These are phyloP conservation scores for Metaphire vulgaris DNA, from an alignment of 1,140 invertebrate species.

Conservation along the genomic window DNA sequence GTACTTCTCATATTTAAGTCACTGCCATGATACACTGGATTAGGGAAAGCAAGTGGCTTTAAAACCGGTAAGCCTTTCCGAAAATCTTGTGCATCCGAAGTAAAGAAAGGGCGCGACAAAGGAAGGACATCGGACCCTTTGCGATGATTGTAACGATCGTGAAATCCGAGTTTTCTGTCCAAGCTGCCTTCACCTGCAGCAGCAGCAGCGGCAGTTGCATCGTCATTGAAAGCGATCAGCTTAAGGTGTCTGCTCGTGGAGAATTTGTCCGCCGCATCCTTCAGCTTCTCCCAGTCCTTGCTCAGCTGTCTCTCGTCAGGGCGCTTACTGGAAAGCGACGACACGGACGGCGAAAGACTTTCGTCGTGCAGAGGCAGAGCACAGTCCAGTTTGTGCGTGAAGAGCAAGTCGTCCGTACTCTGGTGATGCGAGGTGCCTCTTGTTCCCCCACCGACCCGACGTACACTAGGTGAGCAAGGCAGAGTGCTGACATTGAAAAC, in stretches of 20 bases:
- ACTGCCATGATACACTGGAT: background rate
- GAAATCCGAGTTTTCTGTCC: background rate
- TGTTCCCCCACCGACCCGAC: background rate
- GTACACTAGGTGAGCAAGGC: background rate
- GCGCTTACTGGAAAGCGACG: background rate
- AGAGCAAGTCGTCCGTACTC: background rate
- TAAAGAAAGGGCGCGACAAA: background rate
- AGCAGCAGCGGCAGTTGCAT: background rate
- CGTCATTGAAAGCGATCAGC: background rate
- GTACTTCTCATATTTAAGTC: background rate
- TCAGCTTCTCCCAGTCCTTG: background rate
- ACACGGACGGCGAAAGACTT: background rate
- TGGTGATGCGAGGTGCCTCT: background rate
- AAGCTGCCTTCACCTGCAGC: background rate
- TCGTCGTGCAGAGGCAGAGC: background rate
- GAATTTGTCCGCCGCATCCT: background rate
- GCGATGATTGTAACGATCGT: background rate
- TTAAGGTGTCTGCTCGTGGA: background rate
- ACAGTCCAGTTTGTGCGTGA: background rate
- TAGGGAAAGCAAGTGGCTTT: background rate
- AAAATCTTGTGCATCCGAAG: background rate
- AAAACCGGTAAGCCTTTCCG: background rate
- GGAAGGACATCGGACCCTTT: background rate
- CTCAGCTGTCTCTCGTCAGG: background rate
- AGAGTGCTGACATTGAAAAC: background rate